Evolutionary conservation across 1,140 invertebrate genomes (phyloP), one percentile per base, ranked within the genome.

Genomic region (Prorops nasuta): DNA sequence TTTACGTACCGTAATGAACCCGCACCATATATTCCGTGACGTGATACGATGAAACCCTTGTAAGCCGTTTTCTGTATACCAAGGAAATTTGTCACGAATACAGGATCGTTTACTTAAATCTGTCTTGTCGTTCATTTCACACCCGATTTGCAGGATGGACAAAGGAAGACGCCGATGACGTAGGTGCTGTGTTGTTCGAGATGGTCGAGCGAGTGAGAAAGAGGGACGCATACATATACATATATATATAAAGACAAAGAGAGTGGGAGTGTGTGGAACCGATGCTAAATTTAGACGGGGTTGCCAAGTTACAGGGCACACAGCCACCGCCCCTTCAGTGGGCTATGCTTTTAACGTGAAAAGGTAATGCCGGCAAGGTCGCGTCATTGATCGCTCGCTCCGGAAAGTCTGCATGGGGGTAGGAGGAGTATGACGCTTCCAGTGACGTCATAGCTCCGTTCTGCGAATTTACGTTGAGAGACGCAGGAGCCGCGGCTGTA

Each of bases 241-340:
- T n/a, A n/a, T n/a, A n/a, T n/a, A n/a, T n/a, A n/a, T n/a, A n/a
- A 34, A 36, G 17, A 51, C 31, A 17, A 55, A 56, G 36, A 57
- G 55, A 59, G 52, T 48, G 51, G 14, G 34, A 24, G 38, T 34
- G 56, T 57, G 47, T 56, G 54, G 56, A 71, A 64, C 53, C 55
- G 50, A 67, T 71, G 70, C 74, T 77, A 77, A 77, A 76, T 77
- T 76, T 76, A 76, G 74, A 73, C 65, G 72, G 73, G 67, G 73
- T 77, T 76, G 71, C 74, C 72, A 71, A 73, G 72, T 75, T 76
- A 71, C 71, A 74, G 71, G n/a, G n/a, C n/a, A 74, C 74, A 72
- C 72, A 73, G 72, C 73, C 72, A 67, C 74, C 72, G 72, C 74
- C 74, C 74, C 71, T 77, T 71, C 66, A 36, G 51, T 51, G 44